Base-by-base conservation (phyloP, 2,797 vertebrate species). In the Sciurus carolinensis region DNA sequence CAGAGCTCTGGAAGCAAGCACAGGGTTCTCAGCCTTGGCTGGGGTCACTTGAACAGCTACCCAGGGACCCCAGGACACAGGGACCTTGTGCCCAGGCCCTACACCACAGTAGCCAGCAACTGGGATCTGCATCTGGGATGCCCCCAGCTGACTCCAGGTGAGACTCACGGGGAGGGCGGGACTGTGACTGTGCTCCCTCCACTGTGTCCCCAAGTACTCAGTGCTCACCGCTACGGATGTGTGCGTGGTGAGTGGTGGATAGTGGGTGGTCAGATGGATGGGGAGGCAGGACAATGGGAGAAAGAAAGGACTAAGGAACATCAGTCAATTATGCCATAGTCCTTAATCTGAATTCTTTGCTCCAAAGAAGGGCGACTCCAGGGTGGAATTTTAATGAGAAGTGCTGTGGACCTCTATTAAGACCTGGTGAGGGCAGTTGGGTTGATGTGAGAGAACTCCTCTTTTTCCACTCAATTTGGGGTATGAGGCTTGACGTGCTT, bases 181-280 rank as follows among this genome's bases (percentile, higher is more conserved):
- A 5, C 39, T 18, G 7, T 0, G 1, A 17, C 33, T 0, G 0
- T 1, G 28, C 69, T 24, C 36, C 64, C 36, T 33, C 64, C n/a
- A 44, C 36, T 18, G 22, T 4, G 3, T 42, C 57, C n/a, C 30
- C 44, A 72, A 64, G 66, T 17, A 24, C 5, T 6, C 15, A 1
- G 13, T 33, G 33, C 66, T 80, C 33, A 3, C 2, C 11, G 71
- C n/a, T 47, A 36, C 13, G 44, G 33, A 24, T 24, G 24, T 28
- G 30, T 28, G 30, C 30, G 7, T 30, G 26, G 52, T 54, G 52
- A 2, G 52, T 47, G 6, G 47, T 11, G 11, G 36, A 3, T 36
- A 36, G 2, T 36, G 36, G 47, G 36, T 47, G 72, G 26, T 15
- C 10, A 6, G 12, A 33, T 39, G 5, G 20, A 47, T 9, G n/a